Conservation (phyloP, 2,888 invertebrate genomes). For the Acronicta alni region DNA sequence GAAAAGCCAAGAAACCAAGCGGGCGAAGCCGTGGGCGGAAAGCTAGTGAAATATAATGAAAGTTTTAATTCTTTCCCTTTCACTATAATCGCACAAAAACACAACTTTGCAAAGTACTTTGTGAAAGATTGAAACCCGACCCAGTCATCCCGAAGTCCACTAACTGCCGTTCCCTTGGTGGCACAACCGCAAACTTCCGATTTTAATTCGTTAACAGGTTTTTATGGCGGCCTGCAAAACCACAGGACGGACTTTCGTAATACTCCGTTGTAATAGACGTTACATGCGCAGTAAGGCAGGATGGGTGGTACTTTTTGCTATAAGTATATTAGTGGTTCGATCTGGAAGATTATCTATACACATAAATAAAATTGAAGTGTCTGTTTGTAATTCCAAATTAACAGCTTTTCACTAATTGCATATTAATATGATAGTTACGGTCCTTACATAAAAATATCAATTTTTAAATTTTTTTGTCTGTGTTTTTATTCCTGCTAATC, state of each 20-base stretch:
- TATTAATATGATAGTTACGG: too few species aligned
- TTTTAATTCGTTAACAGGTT: conserved; percentile 56
- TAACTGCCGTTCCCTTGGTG: conserved; percentile 49
- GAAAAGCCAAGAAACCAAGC: too few species aligned
- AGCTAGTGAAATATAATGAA: too few species aligned
- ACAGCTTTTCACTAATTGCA: too few species aligned
- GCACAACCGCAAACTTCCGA: conserved; percentile 55
- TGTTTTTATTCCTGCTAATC: too few species aligned
- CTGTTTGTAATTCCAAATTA: too few species aligned
- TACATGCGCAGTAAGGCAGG: conserved; percentile 38
- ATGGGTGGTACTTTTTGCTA: conserved; percentile 36
- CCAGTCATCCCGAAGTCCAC: conserved; percentile 46
- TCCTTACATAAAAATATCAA: too few species aligned
- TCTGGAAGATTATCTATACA: too few species aligned
- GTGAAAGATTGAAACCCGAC: conserved; percentile 38
- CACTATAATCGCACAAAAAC: conserved; percentile 3
- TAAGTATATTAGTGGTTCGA: background rate
- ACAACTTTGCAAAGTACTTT: conserved; percentile 30
- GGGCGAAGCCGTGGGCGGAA: too few species aligned
- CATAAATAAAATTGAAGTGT: too few species aligned
- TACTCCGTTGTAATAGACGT: conserved; percentile 33
- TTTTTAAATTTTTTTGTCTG: too few species aligned
- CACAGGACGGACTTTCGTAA: conserved; percentile 53
- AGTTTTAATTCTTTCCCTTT: background rate
- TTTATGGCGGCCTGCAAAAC: conserved; percentile 52